Conservation (phyloP, 2,113 vertebrate genomes). For the Seriola quinqueradiata region DNA sequence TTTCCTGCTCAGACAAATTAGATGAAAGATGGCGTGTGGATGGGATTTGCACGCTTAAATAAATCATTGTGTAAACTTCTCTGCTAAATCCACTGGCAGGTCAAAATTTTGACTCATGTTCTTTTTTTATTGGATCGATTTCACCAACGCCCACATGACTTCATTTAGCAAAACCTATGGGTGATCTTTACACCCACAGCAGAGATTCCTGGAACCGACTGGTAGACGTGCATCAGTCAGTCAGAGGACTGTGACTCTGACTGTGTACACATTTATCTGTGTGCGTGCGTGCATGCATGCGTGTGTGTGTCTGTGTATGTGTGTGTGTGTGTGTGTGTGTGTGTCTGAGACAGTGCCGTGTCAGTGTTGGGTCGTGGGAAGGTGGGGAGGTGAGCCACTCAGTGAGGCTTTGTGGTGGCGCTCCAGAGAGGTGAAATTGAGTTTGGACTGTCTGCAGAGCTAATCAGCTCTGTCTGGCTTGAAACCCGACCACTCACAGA, state of each 20-base stretch:
- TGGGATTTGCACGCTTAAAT: slow-evolving; percentile 1
- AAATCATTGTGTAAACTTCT: slow-evolving; percentile 9
- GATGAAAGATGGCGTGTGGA: slow-evolving; percentile 23
- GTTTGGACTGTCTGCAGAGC: slow-evolving; percentile 75
- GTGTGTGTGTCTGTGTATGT: not conserved
- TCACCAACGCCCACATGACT: not conserved
- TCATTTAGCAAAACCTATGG: not conserved
- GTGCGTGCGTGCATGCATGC: not conserved
- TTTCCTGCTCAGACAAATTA: slow-evolving; percentile 18
- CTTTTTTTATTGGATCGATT: slow-evolving; percentile 1
- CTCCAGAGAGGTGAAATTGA: slow-evolving; percentile 74
- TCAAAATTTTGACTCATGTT: slow-evolving; percentile 15
- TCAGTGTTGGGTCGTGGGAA: slow-evolving; percentile 40
- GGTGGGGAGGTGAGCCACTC: slow-evolving; percentile 56
- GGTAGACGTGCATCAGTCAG: not conserved
- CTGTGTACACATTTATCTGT: not conserved
- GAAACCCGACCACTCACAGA: slow-evolving; percentile 68
- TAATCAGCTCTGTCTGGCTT: slow-evolving; percentile 76
- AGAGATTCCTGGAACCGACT: slow-evolving; percentile 16
- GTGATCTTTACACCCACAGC: not conserved
- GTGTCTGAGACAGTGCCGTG: slow-evolving; percentile 14
- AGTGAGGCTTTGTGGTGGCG: slow-evolving; percentile 60
- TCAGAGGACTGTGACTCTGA: not conserved
- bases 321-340: not conserved
- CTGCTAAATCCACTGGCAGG: not conserved